Evolutionary conservation across 2,797 vertebrate species (phyloP).

Genomic region (Calcarius lapponicus): DNA sequence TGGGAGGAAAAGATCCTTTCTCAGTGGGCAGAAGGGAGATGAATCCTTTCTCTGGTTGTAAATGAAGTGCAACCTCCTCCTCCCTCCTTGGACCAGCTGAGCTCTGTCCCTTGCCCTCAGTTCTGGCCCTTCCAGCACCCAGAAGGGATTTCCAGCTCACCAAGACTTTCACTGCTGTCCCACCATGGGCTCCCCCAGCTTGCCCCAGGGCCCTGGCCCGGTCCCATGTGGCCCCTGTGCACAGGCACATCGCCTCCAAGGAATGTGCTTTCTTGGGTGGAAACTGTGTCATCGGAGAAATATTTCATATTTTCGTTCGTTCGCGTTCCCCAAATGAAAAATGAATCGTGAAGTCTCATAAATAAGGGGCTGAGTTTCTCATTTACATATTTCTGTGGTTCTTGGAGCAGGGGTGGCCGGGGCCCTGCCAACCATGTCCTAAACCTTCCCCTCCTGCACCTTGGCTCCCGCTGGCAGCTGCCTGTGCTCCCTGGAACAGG

Average conservation of each 20-base stretch:
- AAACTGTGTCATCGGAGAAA: slow-evolving; percentile 67
- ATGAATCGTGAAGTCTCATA: slow-evolving; percentile 58
- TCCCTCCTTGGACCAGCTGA: not conserved
- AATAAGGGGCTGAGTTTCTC: slow-evolving; percentile 52
- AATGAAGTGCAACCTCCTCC: not conserved
- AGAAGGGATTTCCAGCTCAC: not conserved
- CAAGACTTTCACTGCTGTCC: not conserved
- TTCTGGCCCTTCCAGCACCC: not conserved
- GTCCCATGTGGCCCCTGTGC: not conserved
- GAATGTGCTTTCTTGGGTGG: slow-evolving; percentile 59
- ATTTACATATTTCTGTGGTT: slow-evolving; percentile 72
- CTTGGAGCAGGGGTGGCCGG: not conserved
- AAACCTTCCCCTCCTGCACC: not conserved
- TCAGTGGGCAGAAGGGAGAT: not conserved
- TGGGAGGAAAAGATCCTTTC: not conserved
- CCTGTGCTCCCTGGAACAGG: not conserved
- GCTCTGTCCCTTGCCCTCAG: not conserved
- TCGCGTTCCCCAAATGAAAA: slow-evolving; percentile 65
- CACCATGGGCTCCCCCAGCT: not conserved
- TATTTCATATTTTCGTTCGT: slow-evolving; percentile 62
- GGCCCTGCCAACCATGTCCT: slow-evolving; percentile 66
- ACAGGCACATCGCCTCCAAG: slow-evolving; percentile 45
- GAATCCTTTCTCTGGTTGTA: not conserved
- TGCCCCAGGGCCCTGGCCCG: not conserved
- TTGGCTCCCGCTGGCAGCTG: not conserved